Conservation (phyloP, 2,113 vertebrate species). For the Phalacrocorax carbo region DNA sequence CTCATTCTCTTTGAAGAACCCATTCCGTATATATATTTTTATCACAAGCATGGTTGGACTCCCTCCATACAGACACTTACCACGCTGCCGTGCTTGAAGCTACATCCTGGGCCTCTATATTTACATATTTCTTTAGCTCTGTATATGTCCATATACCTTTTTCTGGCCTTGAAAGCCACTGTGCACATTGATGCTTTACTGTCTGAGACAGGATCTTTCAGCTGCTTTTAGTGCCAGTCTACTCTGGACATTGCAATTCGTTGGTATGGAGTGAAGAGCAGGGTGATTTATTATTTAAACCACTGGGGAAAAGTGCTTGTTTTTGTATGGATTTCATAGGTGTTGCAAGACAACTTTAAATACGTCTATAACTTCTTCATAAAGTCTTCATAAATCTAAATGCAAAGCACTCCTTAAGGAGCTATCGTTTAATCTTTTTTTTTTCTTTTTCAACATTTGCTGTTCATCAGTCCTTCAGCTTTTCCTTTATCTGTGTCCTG, state of each 20-base stretch:
- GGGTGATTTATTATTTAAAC: background rate
- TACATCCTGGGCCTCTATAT: background rate
- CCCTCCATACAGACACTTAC: background rate
- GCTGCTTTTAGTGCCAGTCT: background rate
- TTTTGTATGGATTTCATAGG: background rate
- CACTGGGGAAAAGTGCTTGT: background rate
- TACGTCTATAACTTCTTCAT: background rate
- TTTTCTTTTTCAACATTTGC: background rate
- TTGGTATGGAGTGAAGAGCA: background rate
- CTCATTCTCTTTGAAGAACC: background rate
- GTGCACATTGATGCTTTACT: background rate
- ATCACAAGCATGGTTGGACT: background rate
- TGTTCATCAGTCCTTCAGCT: background rate
- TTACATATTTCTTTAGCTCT: background rate
- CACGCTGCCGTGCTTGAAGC: background rate
- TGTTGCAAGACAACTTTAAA: background rate
- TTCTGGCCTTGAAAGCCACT: background rate
- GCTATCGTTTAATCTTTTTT: background rate
- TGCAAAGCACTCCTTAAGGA: background rate
- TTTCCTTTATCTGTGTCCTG: background rate
- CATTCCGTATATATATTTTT: background rate
- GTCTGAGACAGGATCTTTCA: background rate
- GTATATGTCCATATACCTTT: background rate
- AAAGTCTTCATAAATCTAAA: background rate
- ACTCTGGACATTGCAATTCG: background rate